Evolutionary conservation across 2,797 vertebrate species (phyloP), one percentile per base, ranked within the genome.

Genomic region (Chiroxiphia lanceolata): DNA sequence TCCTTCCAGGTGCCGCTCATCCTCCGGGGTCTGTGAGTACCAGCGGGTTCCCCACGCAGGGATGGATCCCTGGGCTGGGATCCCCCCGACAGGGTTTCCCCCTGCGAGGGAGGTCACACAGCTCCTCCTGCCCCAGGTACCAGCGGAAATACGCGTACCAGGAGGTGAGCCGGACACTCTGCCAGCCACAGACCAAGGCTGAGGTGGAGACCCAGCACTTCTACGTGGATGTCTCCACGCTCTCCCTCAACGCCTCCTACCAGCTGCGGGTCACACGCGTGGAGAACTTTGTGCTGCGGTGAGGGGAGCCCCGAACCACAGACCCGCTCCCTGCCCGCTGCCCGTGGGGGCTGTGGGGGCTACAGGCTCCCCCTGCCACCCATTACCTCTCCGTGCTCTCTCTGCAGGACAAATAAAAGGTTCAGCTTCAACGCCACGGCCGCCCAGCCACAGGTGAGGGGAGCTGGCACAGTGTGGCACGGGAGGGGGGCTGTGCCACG

Each of bases 1-100:
- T 99, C 99, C 44, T 99, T 99, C 95, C 99, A 99, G 97, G 98
- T 99, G 96, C 99, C 99, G 6, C 98, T 99, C 92, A 99, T 99
- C 96, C 98, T 99, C 9, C 98, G 99, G 95, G 99, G 99, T 57
- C 98, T 99, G 99, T 99, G 97, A 99, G 99, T 99, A 97, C 11
- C 26, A 0, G 13, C 0, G 10, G 10, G n/a, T 36, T 8, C 3
- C 33, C 56, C n/a, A 0, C 15, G 47, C 44, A 3, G 48, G 42
- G 27, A 9, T 18, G 42, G 27, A 9, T 18, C 12, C 15, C 44
- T 11, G n/a, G 4, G 2, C 33, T 47, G 64, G 64, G 44, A 26
- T 67, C 17, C 26, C 44, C 33, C 33, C 1, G 9, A 20, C 7
- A 1, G 42, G 33, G 44, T 26, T 15, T 3, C 34, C 19, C 23